A percentile compares a stretch with the other conserved stretches of the same genome.
Conservation (phyloP, 2,113 vertebrate species). For the Lynx canadensis region DNA sequence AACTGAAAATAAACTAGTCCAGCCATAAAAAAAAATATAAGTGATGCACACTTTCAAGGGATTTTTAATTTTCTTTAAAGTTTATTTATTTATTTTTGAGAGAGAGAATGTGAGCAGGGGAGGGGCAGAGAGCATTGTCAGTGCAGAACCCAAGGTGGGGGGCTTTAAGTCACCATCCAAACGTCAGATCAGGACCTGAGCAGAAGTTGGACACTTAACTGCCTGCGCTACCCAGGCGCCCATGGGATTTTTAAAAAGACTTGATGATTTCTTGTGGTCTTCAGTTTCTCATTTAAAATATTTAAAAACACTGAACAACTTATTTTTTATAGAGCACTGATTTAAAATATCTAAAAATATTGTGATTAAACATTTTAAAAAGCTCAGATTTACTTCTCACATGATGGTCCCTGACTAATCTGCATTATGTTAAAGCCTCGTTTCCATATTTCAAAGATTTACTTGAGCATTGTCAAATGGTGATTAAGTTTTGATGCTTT, state of each 20-base stretch:
- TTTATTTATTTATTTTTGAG: no score
- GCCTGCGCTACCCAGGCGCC: no score
- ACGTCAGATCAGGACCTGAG: no score
- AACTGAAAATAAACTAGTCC: neutral
- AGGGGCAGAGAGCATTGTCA: no score
- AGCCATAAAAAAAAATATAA: neutral
- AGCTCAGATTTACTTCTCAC: constrained; percentile 38
- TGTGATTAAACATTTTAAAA: neutral
- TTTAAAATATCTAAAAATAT: constrained; percentile 50
- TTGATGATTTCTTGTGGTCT: neutral
- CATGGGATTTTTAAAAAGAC: neutral
- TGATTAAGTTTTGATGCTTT: constrained; percentile 52
- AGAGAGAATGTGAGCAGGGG: no score
- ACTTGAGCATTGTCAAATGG: neutral
- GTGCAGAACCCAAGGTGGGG: no score
- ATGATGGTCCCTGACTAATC: neutral
- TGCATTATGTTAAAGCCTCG: constrained; percentile 22
- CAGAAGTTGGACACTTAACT: no score
- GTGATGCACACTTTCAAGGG: neutral
- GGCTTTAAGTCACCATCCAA: no score
- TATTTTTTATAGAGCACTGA: constrained; percentile 10
- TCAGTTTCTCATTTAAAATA: constrained; percentile 32
- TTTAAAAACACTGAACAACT: neutral
- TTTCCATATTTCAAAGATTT: constrained; percentile 36
- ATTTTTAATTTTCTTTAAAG: neutral